These are phyloP conservation scores for Scaptomyza hsui DNA, from an alignment of 1,140 invertebrate species.

Conservation along the genomic window DNA sequence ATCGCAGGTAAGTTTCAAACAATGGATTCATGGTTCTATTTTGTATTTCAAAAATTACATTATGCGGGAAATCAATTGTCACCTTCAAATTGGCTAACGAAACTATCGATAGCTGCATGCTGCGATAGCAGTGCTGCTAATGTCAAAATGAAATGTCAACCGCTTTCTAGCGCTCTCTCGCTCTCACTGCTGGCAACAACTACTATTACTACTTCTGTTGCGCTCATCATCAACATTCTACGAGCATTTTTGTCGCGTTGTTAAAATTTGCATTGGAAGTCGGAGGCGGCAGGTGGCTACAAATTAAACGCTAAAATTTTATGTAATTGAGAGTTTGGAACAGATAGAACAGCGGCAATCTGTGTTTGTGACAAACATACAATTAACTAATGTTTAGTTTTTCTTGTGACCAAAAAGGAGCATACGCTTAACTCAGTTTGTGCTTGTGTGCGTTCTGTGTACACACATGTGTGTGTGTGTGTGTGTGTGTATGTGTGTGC, in stretches of 20 bases:
- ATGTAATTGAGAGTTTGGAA: constrained; percentile 4
- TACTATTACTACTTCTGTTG: constrained; percentile 66
- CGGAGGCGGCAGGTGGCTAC: constrained; percentile 57
- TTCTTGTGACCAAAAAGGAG: constrained; percentile 54
- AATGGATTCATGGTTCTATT: not conserved
- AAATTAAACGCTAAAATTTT: constrained; percentile 15
- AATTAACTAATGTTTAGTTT: constrained; percentile 53
- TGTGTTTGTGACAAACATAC: constrained; percentile 19
- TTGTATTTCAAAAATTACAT: constrained; percentile 23
- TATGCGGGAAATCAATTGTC: constrained; percentile 6
- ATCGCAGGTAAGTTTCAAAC: constrained; percentile 88
- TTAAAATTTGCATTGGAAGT: constrained; percentile 68
- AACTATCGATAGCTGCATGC: constrained; percentile 28
- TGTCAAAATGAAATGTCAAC: constrained; percentile 53
- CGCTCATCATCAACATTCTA: constrained; percentile 74
- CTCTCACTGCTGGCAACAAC: constrained; percentile 42
- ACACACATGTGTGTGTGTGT: constrained; percentile 30
- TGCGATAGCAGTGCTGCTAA: constrained; percentile 29
- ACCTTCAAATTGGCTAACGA: constrained; percentile 7
- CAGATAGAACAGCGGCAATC: constrained; percentile 20
- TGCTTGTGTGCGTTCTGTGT: constrained; percentile 24
- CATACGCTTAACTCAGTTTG: constrained; percentile 53
- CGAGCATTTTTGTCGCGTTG: constrained; percentile 77
- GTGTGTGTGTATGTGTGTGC: constrained; percentile 41
- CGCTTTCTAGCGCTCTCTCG: constrained; percentile 60